Evolutionary conservation across 2,888 invertebrate species (phyloP).

Genomic region (Coremacera marginata): DNA sequence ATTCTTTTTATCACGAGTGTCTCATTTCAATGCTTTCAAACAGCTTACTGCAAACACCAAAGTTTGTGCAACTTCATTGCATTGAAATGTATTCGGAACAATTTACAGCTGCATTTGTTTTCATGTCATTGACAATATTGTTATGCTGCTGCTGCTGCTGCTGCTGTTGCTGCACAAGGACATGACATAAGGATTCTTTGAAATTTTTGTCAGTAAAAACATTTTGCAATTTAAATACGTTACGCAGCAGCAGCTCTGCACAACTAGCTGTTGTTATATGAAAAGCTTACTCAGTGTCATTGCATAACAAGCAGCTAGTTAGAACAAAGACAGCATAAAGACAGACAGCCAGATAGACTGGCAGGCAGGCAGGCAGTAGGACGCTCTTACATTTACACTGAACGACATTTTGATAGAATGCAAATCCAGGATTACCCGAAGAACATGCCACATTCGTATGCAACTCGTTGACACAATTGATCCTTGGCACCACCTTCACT

Average conservation of each 20-base stretch:
- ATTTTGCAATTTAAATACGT: conserved; percentile 16
- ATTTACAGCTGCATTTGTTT: neutral
- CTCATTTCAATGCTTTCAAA: no score
- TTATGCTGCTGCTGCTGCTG: neutral
- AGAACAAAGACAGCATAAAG: neutral
- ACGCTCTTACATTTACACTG: neutral
- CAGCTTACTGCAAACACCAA: no score
- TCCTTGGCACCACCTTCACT: neutral
- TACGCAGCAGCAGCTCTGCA: neutral
- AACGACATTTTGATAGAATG: conserved; percentile 35
- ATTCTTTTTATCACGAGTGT: no score
- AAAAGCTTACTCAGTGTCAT: conserved; percentile 25
- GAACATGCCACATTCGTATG: conserved; percentile 9
- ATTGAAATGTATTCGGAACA: neutral
- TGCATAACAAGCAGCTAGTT: conserved; percentile 21
- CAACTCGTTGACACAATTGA: conserved; percentile 35
- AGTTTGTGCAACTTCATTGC: neutral
- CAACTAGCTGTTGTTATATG: conserved; percentile 24
- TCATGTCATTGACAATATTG: neutral
- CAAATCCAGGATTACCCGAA: conserved; percentile 29
- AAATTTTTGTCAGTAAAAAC: neutral
- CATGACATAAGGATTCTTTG: neutral
- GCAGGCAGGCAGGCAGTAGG: neutral
- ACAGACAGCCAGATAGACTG: conserved; percentile 5
- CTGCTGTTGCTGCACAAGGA: neutral